Evolutionary conservation across 2,888 invertebrate species (phyloP), one percentile per base, ranked within the genome.

Genomic region (Eulithis testata): DNA sequence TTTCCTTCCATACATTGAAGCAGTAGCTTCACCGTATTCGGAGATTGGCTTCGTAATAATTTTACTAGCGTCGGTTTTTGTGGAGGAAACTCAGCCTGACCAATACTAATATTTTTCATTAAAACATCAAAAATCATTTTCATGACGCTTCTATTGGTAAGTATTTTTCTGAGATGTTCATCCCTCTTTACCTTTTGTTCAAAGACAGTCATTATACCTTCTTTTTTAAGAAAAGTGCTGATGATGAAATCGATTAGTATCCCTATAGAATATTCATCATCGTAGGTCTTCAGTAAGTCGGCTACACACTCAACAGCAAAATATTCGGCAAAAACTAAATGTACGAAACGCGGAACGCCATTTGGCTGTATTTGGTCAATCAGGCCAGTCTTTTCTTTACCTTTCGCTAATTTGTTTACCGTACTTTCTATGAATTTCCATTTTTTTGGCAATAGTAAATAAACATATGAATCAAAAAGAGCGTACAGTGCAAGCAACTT

Each of bases 301-400:
- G 49, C 21, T 49, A 49, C 9, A 21, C 49, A 49, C 21, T 49
- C 49, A 21, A 49, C 49, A 49, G 49, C 49, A 12, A 49, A 49
- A 14, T 49, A 49, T 21, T 49, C 49, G 8, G 49, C 21, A 49
- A 49, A 49, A 14, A 49, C 49, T 21, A 49, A 21, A 21, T 49
- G 49, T 4, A 8, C 49, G 14, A 49, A 49, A 9, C 11, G 49
- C 11, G 49, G 49, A 3, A 14, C 21, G 9, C 49, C 21, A 4
- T 9, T 11, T 7, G 37, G 5, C 9, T 21, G 49, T 49, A 49
- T 49, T 21, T 21, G 49, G 11, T 49, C 49, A 8, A 49, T 21
- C 49, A 49, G 14, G 0, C 49, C 49, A 9, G 49, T 21, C 49
- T 21, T 49, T 21, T 49, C 49, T 9, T 21, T 9, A 1, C 49